Base-by-base conservation (phyloP, 2,888 invertebrate genomes). In the Macrosoma leucophasiata region DNA sequence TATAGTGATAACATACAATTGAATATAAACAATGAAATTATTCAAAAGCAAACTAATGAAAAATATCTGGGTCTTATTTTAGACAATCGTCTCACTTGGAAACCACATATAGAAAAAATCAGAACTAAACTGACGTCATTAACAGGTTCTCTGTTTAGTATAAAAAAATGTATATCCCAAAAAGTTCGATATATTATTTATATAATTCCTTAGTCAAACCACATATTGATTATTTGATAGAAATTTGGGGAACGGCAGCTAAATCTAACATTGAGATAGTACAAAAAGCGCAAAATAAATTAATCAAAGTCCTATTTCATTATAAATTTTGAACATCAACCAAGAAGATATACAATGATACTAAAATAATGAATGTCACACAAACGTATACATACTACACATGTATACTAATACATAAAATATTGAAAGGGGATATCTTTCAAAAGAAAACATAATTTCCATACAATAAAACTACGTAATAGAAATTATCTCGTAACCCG, bases 11-110 rank as follows among this genome's bases (percentile, higher is more conserved):
- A 32, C 7, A 11, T 19, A 17, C 5, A 12, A 15, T 20, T 32
- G 14, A 21, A 20, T 21, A 32, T 32, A 15, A 32, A 26, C 8
- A 9, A 20, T 14, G 5, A 32, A n/a, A 1, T 12, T 21, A 26
- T 32, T n/a, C 11, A 32, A n/a, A 20, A 10, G 13, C 14, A 20
- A 26, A 26, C 10, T 3, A 8, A 32, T 13, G 42, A 47, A 40
- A 46, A 44, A 40, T 50, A 46, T 20, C 33, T 50, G 2, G 50
- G 47, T 1, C 18, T 50, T 5, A 34, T 41, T 5, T 4, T 50
- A 2, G 44, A 48, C 8, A 36, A 15, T 5, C 20, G 36, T 2
- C 18, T 48, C 1, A 35, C 33, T 0, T 50, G 47, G 46, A 43
- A 35, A 23, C 33, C 33, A 4, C 50, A 50, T 15, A 35, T 46